Conservation (phyloP, 2,888 invertebrate species). For the Scaptomyza reducta region DNA sequence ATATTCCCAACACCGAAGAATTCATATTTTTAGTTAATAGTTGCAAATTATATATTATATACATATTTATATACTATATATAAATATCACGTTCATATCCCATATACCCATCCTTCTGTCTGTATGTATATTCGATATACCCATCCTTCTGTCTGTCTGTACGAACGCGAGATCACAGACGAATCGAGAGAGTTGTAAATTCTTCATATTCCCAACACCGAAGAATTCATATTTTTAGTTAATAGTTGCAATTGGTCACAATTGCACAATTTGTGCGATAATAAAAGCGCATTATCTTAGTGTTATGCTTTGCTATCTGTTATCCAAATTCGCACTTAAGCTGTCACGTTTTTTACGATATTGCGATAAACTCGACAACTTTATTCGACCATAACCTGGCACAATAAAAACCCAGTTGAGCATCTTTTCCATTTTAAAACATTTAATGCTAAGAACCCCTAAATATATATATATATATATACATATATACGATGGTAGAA, state of each 20-base stretch:
- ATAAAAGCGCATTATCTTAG: background rate
- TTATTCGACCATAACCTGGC: slow-evolving; percentile 59
- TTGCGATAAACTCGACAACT: slow-evolving; percentile 32
- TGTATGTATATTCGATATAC: too few species aligned
- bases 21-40: background rate
- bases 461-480: too few species aligned
- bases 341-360: slow-evolving; percentile 19
- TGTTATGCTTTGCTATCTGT: background rate
- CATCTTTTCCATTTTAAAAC: slow-evolving; percentile 57
- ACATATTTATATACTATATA: too few species aligned
- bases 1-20: too few species aligned
- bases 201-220: too few species aligned
- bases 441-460: slow-evolving; percentile 47
- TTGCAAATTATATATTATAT: too few species aligned
- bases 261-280: background rate
- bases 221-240: background rate
- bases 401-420: slow-evolving; percentile 72
- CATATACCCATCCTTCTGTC: too few species aligned
- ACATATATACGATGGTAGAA: background rate
- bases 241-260: background rate
- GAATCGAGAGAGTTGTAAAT: too few species aligned
- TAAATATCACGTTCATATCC: too few species aligned
- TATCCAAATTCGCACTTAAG: slow-evolving; percentile 18
- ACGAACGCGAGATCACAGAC: too few species aligned
- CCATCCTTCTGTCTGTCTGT: too few species aligned